These are phyloP conservation scores for Cercocebus atys DNA, from an alignment of 2,113 vertebrate species.

Conservation along the genomic window DNA sequence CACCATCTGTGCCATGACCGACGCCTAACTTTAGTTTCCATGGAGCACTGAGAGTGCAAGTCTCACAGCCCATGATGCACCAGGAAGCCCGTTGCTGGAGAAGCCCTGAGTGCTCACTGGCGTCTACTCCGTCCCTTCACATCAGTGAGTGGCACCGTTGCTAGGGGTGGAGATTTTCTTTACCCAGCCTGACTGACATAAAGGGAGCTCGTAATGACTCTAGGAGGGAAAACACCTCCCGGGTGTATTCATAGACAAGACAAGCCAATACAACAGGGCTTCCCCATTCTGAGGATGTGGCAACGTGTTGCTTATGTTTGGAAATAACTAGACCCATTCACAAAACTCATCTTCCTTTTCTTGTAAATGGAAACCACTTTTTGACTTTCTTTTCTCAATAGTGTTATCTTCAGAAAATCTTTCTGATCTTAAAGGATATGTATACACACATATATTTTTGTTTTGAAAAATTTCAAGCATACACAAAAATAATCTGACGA, in stretches of 20 bases:
- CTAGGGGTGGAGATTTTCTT: not conserved
- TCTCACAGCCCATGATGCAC: not conserved
- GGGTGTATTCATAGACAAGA: not conserved
- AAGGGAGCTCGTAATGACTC: not conserved
- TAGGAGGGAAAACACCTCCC: not conserved
- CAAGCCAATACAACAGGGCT: not conserved
- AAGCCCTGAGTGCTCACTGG: not conserved
- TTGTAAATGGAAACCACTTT: not conserved
- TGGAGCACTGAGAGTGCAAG: not conserved
- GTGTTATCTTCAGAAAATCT: constrained; percentile 11
- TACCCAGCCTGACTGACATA: not conserved
- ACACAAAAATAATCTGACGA: not conserved
- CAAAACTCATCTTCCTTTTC: not conserved
- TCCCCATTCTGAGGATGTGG: not conserved
- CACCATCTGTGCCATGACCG: no score
- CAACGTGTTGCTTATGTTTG: not conserved
- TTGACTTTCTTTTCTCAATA: not conserved
- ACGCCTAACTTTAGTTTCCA: not conserved
- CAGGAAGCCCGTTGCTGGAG: not conserved
- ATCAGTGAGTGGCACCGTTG: not conserved
- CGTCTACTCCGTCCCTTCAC: not conserved
- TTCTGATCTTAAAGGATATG: not conserved
- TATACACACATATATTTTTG: not conserved
- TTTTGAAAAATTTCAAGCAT: not conserved
- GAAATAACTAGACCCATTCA: not conserved